Evolutionary conservation across 2,888 invertebrate species (phyloP).

Genomic region (Melanargia galathea): DNA sequence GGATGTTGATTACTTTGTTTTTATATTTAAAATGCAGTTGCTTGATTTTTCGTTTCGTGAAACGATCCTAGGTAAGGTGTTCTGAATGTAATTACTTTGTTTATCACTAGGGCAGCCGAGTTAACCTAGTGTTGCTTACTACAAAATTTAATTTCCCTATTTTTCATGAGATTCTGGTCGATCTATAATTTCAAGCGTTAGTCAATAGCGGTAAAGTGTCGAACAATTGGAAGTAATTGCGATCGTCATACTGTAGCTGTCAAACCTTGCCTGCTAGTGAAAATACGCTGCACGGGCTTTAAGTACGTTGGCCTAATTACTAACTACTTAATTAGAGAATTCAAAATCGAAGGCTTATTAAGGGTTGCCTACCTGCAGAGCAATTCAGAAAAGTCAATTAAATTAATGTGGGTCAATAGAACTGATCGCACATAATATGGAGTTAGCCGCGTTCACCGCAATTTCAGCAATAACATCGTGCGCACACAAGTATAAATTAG

Average conservation of each 20-base stretch:
- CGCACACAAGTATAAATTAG: background rate
- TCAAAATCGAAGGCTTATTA: constrained; percentile 7
- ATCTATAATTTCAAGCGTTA: background rate
- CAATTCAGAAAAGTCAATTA: constrained; percentile 9
- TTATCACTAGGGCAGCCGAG: too few species aligned
- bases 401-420: background rate
- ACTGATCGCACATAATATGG: background rate
- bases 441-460: background rate
- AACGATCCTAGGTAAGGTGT: too few species aligned
- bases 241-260: background rate
- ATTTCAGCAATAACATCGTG: too few species aligned
- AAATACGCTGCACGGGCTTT: background rate
- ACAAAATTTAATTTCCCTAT: too few species aligned
- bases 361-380: background rate
- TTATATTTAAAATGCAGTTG: too few species aligned
- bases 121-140: too few species aligned
- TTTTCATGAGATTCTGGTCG: too few species aligned
- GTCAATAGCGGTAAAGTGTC: background rate
- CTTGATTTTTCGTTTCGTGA: too few species aligned
- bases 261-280: background rate
- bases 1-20: too few species aligned
- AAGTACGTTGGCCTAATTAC: constrained; percentile 6
- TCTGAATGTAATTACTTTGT: too few species aligned
- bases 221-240: background rate
- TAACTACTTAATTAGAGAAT: constrained; percentile 1